These are phyloP conservation scores for Pseudorasbora parva DNA, from an alignment of 2,113 vertebrate genomes.

Conservation along the genomic window DNA sequence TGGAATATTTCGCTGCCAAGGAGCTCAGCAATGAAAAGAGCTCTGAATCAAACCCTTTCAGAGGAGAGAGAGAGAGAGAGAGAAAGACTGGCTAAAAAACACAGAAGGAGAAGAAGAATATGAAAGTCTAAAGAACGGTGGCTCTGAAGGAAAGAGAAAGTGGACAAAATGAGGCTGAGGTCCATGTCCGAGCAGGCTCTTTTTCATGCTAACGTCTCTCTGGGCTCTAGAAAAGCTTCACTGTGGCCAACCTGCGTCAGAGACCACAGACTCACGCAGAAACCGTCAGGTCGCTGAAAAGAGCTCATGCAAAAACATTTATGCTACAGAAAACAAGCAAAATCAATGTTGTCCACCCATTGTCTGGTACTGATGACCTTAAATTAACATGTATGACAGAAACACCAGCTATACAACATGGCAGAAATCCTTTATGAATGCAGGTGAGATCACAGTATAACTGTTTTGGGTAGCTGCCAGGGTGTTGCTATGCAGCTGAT, in stretches of 20 bases:
- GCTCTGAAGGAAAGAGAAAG: conserved; percentile 1
- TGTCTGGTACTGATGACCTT: background rate
- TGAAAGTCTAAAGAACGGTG: background rate
- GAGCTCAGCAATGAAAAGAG: conserved; percentile 46
- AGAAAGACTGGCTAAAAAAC: conserved; percentile 31
- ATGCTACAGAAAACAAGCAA: background rate
- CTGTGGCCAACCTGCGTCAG: conserved; percentile 42
- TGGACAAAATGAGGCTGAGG: conserved; percentile 42
- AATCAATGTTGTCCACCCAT: background rate
- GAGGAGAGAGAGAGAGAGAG: conserved; percentile 27
- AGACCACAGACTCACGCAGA: conserved; percentile 16
- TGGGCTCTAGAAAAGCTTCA: conserved; percentile 27
- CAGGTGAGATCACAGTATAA: background rate
- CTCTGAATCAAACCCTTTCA: conserved; percentile 47
- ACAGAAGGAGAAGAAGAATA: conserved; percentile 19
- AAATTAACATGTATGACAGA: background rate
- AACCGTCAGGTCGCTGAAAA: background rate
- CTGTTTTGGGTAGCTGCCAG: background rate
- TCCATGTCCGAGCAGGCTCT: conserved; percentile 39
- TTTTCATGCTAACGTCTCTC: conserved; percentile 32
- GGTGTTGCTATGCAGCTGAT: background rate
- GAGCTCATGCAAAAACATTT: conserved; percentile 23
- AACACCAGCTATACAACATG: background rate
- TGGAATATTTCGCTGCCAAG: conserved; percentile 52
- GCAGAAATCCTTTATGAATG: background rate